phyloP scores from a whole-genome alignment of 2,797 vertebrate species.

The Rachycentron canadum region DNA sequence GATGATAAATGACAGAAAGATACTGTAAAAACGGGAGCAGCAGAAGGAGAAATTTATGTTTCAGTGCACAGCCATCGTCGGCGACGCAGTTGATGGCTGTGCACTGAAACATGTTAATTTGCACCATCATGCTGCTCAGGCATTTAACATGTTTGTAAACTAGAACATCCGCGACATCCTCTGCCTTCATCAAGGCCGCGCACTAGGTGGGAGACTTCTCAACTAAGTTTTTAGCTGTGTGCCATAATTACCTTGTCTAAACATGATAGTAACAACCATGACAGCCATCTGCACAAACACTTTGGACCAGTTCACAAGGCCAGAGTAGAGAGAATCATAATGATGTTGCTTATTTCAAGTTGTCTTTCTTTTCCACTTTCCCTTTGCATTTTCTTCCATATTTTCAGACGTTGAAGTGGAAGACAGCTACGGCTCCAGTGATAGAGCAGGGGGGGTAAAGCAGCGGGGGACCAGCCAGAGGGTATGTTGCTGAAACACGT shows the following conservation, averaged over 20 bases:
- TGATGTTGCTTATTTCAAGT: slow-evolving; percentile 71
- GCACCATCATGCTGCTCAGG: slow-evolving; percentile 34
- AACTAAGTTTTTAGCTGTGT: slow-evolving; percentile 51
- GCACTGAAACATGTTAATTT: slow-evolving; percentile 43
- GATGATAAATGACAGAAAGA: slow-evolving; percentile 28
- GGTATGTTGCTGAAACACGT: slow-evolving; percentile 66
- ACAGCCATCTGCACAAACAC: slow-evolving; percentile 66
- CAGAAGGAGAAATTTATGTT: slow-evolving; percentile 7
- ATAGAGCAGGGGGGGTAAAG: slow-evolving; percentile 47
- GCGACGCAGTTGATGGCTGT: slow-evolving; percentile 7
- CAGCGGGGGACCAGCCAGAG: slow-evolving; percentile 72
- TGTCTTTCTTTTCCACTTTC: slow-evolving; percentile 35
- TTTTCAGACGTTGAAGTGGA: slow-evolving; percentile 61
- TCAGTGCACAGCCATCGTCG: slow-evolving; percentile 2
- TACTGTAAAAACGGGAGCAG: slow-evolving; percentile 12
- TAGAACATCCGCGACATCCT: slow-evolving; percentile 24
- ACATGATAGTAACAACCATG: slow-evolving; percentile 58
- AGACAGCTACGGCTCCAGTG: slow-evolving; percentile 54
- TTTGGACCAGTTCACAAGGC: slow-evolving; percentile 68
- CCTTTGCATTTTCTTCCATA: slow-evolving; percentile 53
- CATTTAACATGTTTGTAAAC: slow-evolving; percentile 54
- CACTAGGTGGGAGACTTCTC: slow-evolving; percentile 58
- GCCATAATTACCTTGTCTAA: slow-evolving; percentile 75
- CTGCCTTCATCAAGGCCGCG: slow-evolving; percentile 42
- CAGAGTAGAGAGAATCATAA: slow-evolving; percentile 60